Evolutionary conservation across 2,797 vertebrate species (phyloP).

Genomic region (Philypnodon macrostomus): DNA sequence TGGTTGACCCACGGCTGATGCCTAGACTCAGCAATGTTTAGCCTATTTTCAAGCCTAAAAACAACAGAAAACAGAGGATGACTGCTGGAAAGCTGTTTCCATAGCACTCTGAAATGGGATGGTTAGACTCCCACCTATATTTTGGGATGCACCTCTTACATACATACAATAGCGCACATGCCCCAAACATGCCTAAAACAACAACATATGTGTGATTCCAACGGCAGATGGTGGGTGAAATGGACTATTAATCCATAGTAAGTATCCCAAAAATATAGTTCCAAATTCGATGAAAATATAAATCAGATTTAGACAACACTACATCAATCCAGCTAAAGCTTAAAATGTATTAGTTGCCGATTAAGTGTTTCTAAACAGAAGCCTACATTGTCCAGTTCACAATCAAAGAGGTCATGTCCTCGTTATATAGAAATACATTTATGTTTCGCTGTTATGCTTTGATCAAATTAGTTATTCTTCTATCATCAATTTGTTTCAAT

Average conservation of each 20-base stretch:
- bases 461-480: too few species aligned
- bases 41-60: constrained; percentile 64
- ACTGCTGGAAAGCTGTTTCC: constrained; percentile 71
- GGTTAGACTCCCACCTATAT: constrained; percentile 61
- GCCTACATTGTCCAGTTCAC: constrained; percentile 17
- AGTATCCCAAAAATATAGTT: not conserved
- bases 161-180: constrained; percentile 36
- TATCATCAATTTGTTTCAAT: too few species aligned
- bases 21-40: constrained; percentile 69
- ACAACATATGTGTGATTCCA: not conserved
- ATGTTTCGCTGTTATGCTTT: too few species aligned
- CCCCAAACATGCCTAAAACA: constrained; percentile 2
- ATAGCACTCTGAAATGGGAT: constrained; percentile 69
- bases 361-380: constrained; percentile 33
- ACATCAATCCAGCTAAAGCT: constrained; percentile 7
- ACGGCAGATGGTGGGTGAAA: constrained; percentile 13
- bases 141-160: constrained; percentile 41
- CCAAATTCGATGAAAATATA: constrained; percentile 9
- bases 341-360: constrained; percentile 18
- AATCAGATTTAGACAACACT: constrained; percentile 5
- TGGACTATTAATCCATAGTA: not conserved
- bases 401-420: constrained; percentile 24
- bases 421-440: not conserved
- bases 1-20: constrained; percentile 45
- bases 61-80: constrained; percentile 78